phyloP scores from a whole-genome alignment of 2,113 vertebrate genomes.

The Motacilla alba region DNA sequence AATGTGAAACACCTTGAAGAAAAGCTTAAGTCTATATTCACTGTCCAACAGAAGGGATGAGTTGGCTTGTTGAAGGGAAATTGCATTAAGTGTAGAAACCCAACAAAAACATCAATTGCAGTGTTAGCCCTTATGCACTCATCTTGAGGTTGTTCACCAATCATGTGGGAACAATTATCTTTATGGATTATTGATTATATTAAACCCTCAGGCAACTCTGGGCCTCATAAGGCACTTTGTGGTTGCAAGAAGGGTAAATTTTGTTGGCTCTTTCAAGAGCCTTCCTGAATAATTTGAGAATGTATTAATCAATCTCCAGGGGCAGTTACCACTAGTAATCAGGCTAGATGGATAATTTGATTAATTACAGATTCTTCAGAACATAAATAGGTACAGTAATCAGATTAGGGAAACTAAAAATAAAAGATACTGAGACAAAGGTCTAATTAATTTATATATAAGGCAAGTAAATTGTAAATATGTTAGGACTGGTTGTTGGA shows the following conservation, averaged over 20 bases:
- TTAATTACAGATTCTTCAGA: constrained; percentile 34
- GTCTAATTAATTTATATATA: background rate
- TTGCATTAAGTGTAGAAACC: constrained; percentile 28
- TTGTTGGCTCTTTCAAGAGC: constrained; percentile 36
- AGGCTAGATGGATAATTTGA: constrained; percentile 43
- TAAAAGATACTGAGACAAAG: background rate
- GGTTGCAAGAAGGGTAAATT: constrained; percentile 46
- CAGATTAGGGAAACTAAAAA: constrained; percentile 8
- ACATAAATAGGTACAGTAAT: constrained; percentile 11
- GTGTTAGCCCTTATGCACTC: constrained; percentile 17
- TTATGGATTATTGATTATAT: constrained; percentile 62
- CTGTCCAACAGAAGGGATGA: constrained; percentile 23
- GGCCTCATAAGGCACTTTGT: constrained; percentile 28
- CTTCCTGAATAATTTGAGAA: constrained; percentile 60
- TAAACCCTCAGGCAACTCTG: constrained; percentile 11
- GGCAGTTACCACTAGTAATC: constrained; percentile 39
- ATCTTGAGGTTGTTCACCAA: constrained; percentile 26
- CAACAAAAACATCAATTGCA: constrained; percentile 26
- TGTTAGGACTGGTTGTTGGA: background rate
- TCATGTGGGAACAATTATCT: constrained; percentile 64
- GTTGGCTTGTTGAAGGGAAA: constrained; percentile 23
- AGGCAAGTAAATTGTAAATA: background rate
- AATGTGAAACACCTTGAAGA: background rate
- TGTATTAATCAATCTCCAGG: constrained; percentile 58
- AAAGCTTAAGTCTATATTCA: constrained; percentile 13